Base-by-base conservation (phyloP, 1,140 invertebrate genomes). In the Cotesia vestalis region DNA sequence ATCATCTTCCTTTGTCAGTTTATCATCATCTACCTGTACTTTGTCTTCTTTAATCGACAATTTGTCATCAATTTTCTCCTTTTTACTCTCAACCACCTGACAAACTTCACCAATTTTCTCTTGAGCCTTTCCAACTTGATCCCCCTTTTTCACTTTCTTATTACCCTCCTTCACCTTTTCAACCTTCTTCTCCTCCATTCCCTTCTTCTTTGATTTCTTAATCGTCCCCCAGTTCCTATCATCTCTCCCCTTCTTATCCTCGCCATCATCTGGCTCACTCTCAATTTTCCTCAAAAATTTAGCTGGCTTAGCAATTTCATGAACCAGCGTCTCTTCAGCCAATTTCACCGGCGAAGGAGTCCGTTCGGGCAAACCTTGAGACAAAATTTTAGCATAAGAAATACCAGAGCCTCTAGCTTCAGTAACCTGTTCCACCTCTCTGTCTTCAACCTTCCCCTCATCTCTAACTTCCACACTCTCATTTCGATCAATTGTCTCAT, bases 341-440 rank as follows among this genome's bases (percentile, higher is more conserved):
- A 35, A 17, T 1, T 17, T 46, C 40, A 62, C 51, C 0, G 73
- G 66, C 4, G 72, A 46, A 9, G 75, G 38, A 4, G 69, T 76
- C 38, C 74, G 76, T 12, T 82, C 78, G 80, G 75, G 85, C 52
- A 93, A 87, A 3, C 92, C 92, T 73, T 92, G 89, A 3, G 91
- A 90, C 73, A 93, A 87, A 78, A 93, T 92, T 84, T 92, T 91
- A 14, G 92, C 92, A 82, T 93, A 93, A 1, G 92, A 93, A 72
- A 91, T 88, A 57, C 87, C 86, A 61, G 86, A 81, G 9, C 74
- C 77, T 61, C 80, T 81, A 8, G 20, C 72, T 34, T 85, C 79
- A 6, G 17, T 35, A 4, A 61, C 77, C 35, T 17, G 11, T 20
- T 20, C 57, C 4, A 6, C 0, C 9, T 57, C 36, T 0, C 52